phyloP scores from a whole-genome alignment of 2,797 vertebrate species.

The Sylvilagus floridanus region DNA sequence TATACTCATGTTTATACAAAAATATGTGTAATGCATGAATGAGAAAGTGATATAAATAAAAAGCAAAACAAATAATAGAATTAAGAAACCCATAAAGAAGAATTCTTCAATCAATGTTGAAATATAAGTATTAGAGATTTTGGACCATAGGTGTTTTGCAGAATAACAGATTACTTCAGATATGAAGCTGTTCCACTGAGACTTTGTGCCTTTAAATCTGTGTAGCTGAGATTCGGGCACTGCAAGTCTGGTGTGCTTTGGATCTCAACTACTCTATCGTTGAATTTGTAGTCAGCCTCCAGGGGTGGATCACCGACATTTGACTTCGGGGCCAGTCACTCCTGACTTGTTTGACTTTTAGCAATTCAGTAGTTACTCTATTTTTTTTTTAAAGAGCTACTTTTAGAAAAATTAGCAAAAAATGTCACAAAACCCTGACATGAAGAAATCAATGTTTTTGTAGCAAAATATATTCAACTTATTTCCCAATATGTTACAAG shows the following conservation, averaged over 20 bases:
- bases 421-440: neutral
- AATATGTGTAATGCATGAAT: neutral
- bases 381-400: too few species aligned
- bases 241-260: neutral
- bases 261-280: neutral
- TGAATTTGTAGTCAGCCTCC: neutral
- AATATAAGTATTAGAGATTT: neutral
- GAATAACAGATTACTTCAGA: neutral
- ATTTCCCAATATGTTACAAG: neutral
- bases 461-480: neutral
- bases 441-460: neutral
- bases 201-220: neutral
- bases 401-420: neutral
- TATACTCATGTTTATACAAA: neutral
- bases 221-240: neutral
- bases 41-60: neutral
- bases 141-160: neutral
- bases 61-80: neutral
- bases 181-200: neutral
- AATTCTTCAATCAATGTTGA: neutral
- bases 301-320: neutral
- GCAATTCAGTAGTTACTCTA: conserved; percentile 2
- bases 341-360: conserved; percentile 13
- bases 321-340: neutral
- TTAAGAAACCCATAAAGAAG: neutral